Base-by-base conservation (phyloP, 2,797 vertebrate species). In the Acipenser ruthenus region DNA sequence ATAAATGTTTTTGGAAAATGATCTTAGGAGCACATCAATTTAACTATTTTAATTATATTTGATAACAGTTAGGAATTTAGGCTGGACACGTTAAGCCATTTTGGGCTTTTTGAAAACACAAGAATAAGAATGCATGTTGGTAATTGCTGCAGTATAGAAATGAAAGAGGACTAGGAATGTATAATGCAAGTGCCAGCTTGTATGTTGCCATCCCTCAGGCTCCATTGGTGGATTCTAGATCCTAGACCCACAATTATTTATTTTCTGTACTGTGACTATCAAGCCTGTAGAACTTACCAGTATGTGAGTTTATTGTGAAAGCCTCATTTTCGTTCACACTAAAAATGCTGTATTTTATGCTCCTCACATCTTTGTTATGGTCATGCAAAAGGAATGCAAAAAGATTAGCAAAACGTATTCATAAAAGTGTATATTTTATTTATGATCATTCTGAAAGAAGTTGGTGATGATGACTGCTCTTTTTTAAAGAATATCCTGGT, bases 271-370 rank as follows among this genome's bases (percentile, higher is more conserved):
- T 18, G n/a, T 37, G 37, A 37, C 37, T 37, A 4, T 37, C 37
- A 37, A 37, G 37, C 37, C 37, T 4, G 37, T 3, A 12, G 47
- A 11, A 65, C 62, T 77, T 87, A 96, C 95, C 96, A 78, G 91
- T 92, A 68, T 82, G 68, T 66, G 82, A 82, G 60, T 87, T 86
- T 69, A 98, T 86, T 69, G 82, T 87, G 77, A 95, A 95, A 60
- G 86, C 59, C 3, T 73, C 77, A 67, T 89, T 82, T 78, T 92
- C 88, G 58, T 93, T 90, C 68, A 89, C 92, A 64, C 73, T 88
- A 64, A 96, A 91, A 76, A 97, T 79, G 62, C 80, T 89, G 72
- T 95, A 93, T 58, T 78, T 87, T 75, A 95, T 81, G 23, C 53
- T 74, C 65, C 82, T 80, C 77, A 69, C 77, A 65, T 70, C 72